phyloP scores from a whole-genome alignment of 2,888 invertebrate species.

The Leptura quadrifasciata region DNA sequence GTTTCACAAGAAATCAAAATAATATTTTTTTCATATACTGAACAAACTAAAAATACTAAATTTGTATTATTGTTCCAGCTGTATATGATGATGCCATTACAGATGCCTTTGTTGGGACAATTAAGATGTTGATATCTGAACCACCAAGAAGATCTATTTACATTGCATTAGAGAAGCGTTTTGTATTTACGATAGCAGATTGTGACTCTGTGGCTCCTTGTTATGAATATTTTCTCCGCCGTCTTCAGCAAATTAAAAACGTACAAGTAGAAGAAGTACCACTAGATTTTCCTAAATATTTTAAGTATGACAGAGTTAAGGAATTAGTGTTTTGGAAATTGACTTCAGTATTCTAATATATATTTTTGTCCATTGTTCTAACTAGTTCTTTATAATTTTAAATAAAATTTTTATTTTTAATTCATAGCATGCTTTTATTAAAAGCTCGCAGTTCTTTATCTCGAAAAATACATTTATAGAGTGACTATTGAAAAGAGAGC shows the following conservation, averaged over 20 bases:
- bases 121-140: constrained; percentile 80
- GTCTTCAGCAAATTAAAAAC: constrained; percentile 76
- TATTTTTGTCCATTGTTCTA: not conserved
- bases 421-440: too few species aligned
- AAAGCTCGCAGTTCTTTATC: too few species aligned
- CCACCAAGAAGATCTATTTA: constrained; percentile 79
- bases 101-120: constrained; percentile 84
- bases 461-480: too few species aligned
- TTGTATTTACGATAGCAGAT: constrained; percentile 88
- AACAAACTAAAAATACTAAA: constrained; percentile 9
- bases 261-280: constrained; percentile 80
- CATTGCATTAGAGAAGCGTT: constrained; percentile 89
- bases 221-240: constrained; percentile 87
- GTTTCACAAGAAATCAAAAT: too few species aligned
- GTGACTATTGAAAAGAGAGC: too few species aligned
- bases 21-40: too few species aligned
- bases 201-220: constrained; percentile 90
- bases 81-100: constrained; percentile 90
- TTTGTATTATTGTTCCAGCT: constrained; percentile 76
- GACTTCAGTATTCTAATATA: constrained; percentile 59
- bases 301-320: constrained; percentile 86
- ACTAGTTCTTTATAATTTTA: not conserved
- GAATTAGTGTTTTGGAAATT: constrained; percentile 87
- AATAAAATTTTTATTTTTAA: not conserved
- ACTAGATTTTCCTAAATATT: constrained; percentile 86